A percentile compares a stretch with the other conserved stretches of the same genome.
These are phyloP conservation scores for Mythimna pallens DNA, from an alignment of 2,888 invertebrate genomes.

Conservation along the genomic window DNA sequence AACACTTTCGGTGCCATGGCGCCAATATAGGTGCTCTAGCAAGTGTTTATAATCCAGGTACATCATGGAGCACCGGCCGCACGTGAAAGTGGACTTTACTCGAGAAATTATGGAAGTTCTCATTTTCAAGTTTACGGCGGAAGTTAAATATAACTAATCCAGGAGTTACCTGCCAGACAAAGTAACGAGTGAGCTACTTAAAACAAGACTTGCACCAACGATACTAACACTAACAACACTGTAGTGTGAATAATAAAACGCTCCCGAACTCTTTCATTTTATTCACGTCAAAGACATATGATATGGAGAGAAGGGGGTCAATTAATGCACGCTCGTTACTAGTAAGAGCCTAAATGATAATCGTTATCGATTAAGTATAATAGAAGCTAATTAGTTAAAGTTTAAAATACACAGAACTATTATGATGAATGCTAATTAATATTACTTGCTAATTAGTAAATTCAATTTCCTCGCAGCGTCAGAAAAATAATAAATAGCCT, in stretches of 20 bases:
- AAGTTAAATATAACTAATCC: conserved; percentile 64
- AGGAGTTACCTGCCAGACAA: conserved; percentile 26
- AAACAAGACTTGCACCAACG: conserved; percentile 51
- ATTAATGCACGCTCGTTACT: conserved; percentile 57
- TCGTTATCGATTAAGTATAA: conserved; percentile 46
- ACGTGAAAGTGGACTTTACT: conserved; percentile 68
- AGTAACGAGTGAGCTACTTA: conserved; percentile 32
- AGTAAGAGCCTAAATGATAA: conserved; percentile 39
- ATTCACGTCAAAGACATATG: conserved; percentile 36
- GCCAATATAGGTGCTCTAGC: conserved; percentile 82
- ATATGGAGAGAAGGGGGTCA: conserved; percentile 17
- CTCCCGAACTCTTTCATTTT: conserved; percentile 25
- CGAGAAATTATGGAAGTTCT: conserved; percentile 64
- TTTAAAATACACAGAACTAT: conserved; percentile 26
- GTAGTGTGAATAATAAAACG: conserved; percentile 13
- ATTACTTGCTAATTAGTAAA: conserved; percentile 23
- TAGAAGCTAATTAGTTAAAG: conserved; percentile 46
- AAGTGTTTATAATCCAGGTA: conserved; percentile 78
- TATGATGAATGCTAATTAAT: background rate
- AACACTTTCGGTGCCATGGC: conserved; percentile 81
- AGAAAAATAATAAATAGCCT: background rate
- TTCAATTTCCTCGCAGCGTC: conserved; percentile 22
- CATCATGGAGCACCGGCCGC: conserved; percentile 75
- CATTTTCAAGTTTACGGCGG: conserved; percentile 64
- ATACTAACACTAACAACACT: conserved; percentile 27